Evolutionary conservation across 2,797 vertebrate species (phyloP), one percentile per base, ranked within the genome.

Genomic region (Fratercula arctica): DNA sequence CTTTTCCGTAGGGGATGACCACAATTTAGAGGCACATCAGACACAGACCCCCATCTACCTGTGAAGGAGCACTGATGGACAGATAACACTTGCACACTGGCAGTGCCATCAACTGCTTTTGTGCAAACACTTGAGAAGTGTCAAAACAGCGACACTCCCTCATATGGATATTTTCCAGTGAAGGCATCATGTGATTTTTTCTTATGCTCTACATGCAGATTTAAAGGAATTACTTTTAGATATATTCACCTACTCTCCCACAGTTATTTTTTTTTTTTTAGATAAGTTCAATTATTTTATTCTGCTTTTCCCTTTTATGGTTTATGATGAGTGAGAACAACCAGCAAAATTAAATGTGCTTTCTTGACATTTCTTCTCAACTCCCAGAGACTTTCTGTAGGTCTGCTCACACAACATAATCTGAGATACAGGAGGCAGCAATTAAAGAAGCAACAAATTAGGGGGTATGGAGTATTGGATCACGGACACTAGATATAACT

Each of bases 11-110:
- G 8, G 14, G 35, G 12, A 66, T 20, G 37, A 59, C 28, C 20
- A 39, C 5, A 20, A 46, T 46, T 67, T 6, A 46, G 39, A 79
- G 11, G 23, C 35, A 33, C 5, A 39, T 18, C 4, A 67, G 46
- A 66, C 8, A 18, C 9, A 84, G 20, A 26, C 8, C 35, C 26
- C 24, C 23, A 41, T 1, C 19, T 14, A 23, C 59, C 53, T 72
- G 64, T 0, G 1, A 51, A 29, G 43, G 8, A 61, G 31, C 31
- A 25, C n/a, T 46, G 78, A 64, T 4, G 37, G 57, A 59, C 63
- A 64, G 19, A 14, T 11, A 14, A 50, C 9, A 26, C 24, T 21
- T 63, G 35, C 33, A 31, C 0, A 0, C 26, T 59, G 37, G 4
- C 90, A 54, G 24, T 5, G 41, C 28, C 50, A n/a, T n/a, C 54